Evolutionary conservation across 2,113 vertebrate genomes (phyloP), one percentile per base, ranked within the genome.

Genomic region (Gasterosteus nipponicus): DNA sequence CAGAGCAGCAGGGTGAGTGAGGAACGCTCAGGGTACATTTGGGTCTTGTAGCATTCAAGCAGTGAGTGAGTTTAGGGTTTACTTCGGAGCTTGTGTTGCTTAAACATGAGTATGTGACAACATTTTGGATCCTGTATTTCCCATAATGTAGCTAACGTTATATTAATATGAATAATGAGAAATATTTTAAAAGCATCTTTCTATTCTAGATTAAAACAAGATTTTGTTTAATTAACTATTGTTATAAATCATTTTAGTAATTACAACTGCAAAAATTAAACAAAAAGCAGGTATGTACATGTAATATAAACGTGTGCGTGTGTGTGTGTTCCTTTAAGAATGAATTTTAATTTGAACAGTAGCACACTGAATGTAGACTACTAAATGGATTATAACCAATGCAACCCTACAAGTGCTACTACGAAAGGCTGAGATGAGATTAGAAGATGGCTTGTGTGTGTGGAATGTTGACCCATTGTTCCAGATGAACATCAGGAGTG

Each of bases 381-480:
- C 10, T n/a, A 6, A 10, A 7, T 39, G 9, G 2, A 26, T 53
- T 57, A 53, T 10, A 53, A 53, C 49, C 10, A 42, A 57, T 57
- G 39, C 35, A 49, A 57, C 19, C 51, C 22, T 14, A 29, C 3
- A 19, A 38, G 46, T 53, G 7, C 12, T 19, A 31, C 7, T 10
- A 47, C 3, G 3, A 12, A 59, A 62, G 61, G 31, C 10, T 31
- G 53, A 44, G 2, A 29, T 38, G 1, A 39, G 12, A 53, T 65
- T n/a, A 51, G 39, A 58, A 35, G 18, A 15, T 56, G 22, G 6
- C 26, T 16, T 56, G 54, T 72, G 44, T 18, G 14, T 51, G 31
- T 26, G 69, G 12, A 38, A 75, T 72, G 42, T 39, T 5, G 18
- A 64, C 42, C 3, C 41, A 69, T 54, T 74, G 69, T 69, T 75